Evolutionary conservation across 2,113 vertebrate species (phyloP).

Genomic region (Cephalopholis sonnerati): DNA sequence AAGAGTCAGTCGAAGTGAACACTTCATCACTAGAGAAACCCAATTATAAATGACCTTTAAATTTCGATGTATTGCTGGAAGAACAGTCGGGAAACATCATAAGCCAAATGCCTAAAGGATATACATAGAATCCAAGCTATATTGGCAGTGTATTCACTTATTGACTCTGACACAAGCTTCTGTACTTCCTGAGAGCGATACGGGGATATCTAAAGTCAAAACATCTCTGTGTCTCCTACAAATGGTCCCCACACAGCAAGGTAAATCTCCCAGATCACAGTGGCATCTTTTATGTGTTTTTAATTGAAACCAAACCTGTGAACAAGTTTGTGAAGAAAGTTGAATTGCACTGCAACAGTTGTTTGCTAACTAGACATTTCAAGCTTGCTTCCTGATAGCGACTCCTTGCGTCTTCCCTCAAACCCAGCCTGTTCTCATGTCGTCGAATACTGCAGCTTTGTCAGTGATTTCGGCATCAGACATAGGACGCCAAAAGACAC

Average conservation of each 20-base stretch:
- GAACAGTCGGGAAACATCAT: not conserved
- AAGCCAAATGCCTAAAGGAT: not conserved
- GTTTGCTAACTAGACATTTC: not conserved
- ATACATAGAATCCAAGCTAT: not conserved
- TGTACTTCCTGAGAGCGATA: not conserved
- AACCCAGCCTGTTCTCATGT: too few relatives aligned
- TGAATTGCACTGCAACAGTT: not conserved
- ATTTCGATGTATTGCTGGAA: not conserved
- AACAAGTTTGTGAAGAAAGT: not conserved
- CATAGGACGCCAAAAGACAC: too few relatives aligned
- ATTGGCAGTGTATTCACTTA: not conserved
- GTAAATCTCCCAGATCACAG: not conserved
- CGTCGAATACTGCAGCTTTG: too few relatives aligned
- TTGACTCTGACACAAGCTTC: not conserved
- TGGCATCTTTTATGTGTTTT: not conserved
- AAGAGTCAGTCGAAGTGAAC: not conserved
- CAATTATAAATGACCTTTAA: constrained; percentile 28
- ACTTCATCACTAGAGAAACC: not conserved
- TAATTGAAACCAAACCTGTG: not conserved
- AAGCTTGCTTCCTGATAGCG: not conserved
- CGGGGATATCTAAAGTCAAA: not conserved
- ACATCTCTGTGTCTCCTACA: not conserved
- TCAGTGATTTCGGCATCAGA: too few relatives aligned
- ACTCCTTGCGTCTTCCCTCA: not conserved
- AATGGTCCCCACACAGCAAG: not conserved